Evolutionary conservation across 2,888 invertebrate species (phyloP).

Genomic region (Magallana nippona): DNA sequence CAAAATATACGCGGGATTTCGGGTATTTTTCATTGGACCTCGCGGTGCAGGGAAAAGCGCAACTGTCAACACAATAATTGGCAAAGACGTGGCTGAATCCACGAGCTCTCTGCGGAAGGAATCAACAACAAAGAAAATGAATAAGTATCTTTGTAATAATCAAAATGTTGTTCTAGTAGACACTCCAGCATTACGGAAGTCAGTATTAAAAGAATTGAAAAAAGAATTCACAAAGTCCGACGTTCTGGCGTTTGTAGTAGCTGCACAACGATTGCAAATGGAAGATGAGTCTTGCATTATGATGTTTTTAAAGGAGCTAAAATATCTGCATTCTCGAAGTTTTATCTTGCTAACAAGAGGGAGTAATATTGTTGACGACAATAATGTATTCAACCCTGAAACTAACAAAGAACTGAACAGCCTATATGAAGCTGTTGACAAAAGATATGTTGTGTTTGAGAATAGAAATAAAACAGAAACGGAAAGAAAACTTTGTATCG

Average conservation of each 20-base stretch:
- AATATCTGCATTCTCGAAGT: not conserved
- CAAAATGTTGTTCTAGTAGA: not conserved
- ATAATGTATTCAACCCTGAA: not conserved
- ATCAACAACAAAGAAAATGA: not conserved
- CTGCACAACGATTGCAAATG: not conserved
- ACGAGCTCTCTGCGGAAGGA: not conserved
- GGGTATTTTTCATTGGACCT: not conserved
- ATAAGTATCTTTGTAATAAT: not conserved
- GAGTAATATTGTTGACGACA: not conserved
- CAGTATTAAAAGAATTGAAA: not conserved
- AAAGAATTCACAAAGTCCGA: not conserved
- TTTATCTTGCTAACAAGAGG: not conserved
- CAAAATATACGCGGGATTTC: not conserved
- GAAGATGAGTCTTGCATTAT: not conserved
- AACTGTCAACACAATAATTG: not conserved
- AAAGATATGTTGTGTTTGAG: not conserved
- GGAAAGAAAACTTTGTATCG: not conserved
- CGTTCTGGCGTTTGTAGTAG: not conserved
- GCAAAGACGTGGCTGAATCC: not conserved
- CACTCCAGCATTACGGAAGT: not conserved
- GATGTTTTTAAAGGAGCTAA: not conserved
- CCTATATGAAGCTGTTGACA: not conserved
- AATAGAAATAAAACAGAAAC: not conserved
- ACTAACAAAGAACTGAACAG: not conserved
- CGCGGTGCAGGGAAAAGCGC: not conserved